These are phyloP conservation scores for Hyperoplus immaculatus DNA, from an alignment of 2,797 vertebrate species.

Conservation along the genomic window DNA sequence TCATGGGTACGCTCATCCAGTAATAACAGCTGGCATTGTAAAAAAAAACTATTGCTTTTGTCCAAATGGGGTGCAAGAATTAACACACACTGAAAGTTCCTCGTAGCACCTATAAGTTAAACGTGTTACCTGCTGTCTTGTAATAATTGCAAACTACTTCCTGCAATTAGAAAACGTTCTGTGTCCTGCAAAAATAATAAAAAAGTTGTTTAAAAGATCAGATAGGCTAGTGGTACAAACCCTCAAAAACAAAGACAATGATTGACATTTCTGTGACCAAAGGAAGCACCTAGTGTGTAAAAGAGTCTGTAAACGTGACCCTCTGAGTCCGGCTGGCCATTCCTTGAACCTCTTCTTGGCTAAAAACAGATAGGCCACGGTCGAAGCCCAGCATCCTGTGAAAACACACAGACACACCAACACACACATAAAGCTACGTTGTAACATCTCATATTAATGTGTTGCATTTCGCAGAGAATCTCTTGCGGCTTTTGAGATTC, in stretches of 20 bases:
- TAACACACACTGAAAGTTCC: no score
- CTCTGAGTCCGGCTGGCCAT: constrained; percentile 32
- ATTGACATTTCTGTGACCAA: constrained; percentile 24
- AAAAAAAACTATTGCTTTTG: no score
- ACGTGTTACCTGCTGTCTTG: background rate
- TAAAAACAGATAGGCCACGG: constrained; percentile 37
- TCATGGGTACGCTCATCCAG: no score
- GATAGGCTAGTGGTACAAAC: background rate
- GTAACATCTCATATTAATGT: background rate
- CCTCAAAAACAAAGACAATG: constrained; percentile 5
- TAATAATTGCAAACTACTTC: background rate
- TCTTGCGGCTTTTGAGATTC: background rate
- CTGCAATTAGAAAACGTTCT: background rate
- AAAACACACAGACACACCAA: constrained; percentile 15
- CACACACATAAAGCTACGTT: background rate
- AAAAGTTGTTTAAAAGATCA: background rate
- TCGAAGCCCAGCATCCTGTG: constrained; percentile 55
- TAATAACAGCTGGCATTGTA: no score
- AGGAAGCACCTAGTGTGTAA: constrained; percentile 22
- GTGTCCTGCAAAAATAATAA: background rate
- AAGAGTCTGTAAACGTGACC: constrained; percentile 29
- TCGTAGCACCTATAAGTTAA: background rate
- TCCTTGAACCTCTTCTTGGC: constrained; percentile 62
- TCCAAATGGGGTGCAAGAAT: no score
- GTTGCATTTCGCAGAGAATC: background rate